phyloP scores from a whole-genome alignment of 2,888 invertebrate species.

The Achlya flavicornis region DNA sequence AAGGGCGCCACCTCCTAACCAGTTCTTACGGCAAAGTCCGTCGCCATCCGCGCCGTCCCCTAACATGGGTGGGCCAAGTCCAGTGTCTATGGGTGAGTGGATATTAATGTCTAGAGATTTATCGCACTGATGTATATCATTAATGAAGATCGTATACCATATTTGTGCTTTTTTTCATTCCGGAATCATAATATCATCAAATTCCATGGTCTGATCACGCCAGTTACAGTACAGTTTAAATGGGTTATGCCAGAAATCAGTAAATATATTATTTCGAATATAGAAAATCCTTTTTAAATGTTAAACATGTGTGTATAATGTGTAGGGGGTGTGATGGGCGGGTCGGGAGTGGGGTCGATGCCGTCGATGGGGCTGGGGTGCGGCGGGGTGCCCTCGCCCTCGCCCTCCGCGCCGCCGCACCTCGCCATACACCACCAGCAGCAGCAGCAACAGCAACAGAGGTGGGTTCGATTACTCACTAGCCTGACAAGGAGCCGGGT shows the following conservation, averaged over 20 bases:
- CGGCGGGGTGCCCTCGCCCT: conserved; percentile 87
- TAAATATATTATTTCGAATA: no score
- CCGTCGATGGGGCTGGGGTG: conserved; percentile 74
- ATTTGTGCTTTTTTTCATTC: no score
- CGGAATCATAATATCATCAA: no score
- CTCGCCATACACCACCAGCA: conserved; percentile 80
- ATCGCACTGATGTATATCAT: no score
- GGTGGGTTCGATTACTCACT: conserved; percentile 34
- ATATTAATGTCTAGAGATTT: no score
- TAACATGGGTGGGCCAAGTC: conserved; percentile 83
- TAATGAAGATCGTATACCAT: no score
- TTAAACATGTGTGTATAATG: conserved; percentile 2
- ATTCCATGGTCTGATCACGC: no score
- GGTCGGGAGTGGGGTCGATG: conserved; percentile 46
- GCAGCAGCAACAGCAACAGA: conserved; percentile 53
- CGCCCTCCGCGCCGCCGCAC: conserved; percentile 85
- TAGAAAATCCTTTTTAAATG: no score
- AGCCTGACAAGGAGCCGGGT: no score
- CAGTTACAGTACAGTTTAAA: no score
- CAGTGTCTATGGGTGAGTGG: conserved; percentile 71
- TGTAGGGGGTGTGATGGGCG: conserved; percentile 68
- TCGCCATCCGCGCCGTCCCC: conserved; percentile 90
- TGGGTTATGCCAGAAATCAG: no score
- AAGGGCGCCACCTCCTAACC: conserved; percentile 88
- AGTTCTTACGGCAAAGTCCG: conserved; percentile 91